Conservation (phyloP, 2,888 invertebrate species). For the Isoperla grammatica region DNA sequence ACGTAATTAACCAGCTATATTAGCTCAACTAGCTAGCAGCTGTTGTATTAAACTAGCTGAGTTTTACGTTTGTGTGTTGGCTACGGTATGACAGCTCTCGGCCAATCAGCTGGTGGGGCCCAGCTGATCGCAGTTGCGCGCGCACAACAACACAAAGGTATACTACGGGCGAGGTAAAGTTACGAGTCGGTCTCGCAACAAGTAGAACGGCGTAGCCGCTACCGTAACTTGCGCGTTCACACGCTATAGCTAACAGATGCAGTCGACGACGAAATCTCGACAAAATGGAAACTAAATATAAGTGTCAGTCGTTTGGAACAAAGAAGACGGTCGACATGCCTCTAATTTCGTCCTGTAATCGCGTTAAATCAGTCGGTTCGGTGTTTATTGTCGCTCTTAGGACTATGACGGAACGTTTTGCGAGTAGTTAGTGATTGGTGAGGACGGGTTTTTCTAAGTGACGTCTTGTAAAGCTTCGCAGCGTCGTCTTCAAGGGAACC, state of each 20-base stretch:
- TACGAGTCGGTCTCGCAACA: not conserved
- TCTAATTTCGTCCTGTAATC: not conserved
- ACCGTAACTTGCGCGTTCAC: not conserved
- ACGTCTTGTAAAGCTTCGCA: not conserved
- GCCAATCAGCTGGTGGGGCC: slow-evolving; percentile 20
- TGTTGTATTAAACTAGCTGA: not conserved
- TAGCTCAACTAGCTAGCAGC: too few species aligned
- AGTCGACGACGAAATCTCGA: slow-evolving; percentile 3
- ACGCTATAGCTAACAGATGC: not conserved
- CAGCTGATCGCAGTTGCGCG: slow-evolving; percentile 20
- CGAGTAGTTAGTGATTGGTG: not conserved
- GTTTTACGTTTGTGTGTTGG: slow-evolving; percentile 4
- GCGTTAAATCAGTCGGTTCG: not conserved
- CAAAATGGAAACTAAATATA: slow-evolving; percentile 4
- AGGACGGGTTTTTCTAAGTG: not conserved
- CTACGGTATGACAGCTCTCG: slow-evolving; percentile 18
- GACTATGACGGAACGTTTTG: not conserved
- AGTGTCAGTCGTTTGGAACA: not conserved
- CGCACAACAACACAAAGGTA: slow-evolving; percentile 2
- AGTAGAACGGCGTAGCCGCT: too few species aligned
- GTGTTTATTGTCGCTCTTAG: not conserved
- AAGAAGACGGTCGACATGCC: not conserved
- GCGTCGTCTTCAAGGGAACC: too few species aligned
- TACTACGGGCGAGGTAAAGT: not conserved
- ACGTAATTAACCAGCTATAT: too few species aligned